Conservation (phyloP, 2,797 vertebrate species). For the Pseudotriccus pelzelni region DNA sequence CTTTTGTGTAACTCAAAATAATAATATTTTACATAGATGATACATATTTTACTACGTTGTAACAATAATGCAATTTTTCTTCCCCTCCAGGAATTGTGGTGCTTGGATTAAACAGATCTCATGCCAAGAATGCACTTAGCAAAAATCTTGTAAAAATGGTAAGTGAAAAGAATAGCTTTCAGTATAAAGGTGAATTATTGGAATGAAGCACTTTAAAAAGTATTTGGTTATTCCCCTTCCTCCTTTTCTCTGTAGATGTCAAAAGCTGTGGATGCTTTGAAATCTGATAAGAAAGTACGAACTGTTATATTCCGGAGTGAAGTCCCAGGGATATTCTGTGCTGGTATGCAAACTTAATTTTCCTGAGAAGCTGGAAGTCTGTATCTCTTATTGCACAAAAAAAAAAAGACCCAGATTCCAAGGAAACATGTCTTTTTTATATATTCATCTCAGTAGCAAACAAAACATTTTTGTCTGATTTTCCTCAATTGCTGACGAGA, state of each 20-base stretch:
- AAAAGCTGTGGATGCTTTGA: constrained; percentile 89
- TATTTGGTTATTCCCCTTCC: constrained; percentile 23
- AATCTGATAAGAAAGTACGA: constrained; percentile 91
- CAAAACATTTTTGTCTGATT: background rate
- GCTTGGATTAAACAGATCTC: constrained; percentile 92
- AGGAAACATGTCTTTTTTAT: constrained; percentile 14
- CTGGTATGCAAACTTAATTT: constrained; percentile 84
- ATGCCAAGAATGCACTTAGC: constrained; percentile 95
- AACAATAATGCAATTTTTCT: constrained; percentile 10
- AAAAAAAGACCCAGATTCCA: background rate
- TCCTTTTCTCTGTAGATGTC: constrained; percentile 82
- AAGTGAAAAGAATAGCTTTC: constrained; percentile 69
- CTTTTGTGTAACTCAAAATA: background rate
- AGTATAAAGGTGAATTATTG: constrained; percentile 1
- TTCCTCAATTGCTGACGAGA: background rate
- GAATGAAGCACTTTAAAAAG: constrained; percentile 30
- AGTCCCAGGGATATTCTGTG: constrained; percentile 96
- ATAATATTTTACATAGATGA: background rate
- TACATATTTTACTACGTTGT: background rate
- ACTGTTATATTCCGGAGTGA: constrained; percentile 92
- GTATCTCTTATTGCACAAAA: background rate
- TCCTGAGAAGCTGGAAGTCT: constrained; percentile 45
- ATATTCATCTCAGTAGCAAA: background rate
- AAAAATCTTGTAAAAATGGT: constrained; percentile 93
- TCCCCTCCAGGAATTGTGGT: constrained; percentile 90